Evolutionary conservation across 2,888 invertebrate species (phyloP).

Genomic region (Calameuta filiformis): DNA sequence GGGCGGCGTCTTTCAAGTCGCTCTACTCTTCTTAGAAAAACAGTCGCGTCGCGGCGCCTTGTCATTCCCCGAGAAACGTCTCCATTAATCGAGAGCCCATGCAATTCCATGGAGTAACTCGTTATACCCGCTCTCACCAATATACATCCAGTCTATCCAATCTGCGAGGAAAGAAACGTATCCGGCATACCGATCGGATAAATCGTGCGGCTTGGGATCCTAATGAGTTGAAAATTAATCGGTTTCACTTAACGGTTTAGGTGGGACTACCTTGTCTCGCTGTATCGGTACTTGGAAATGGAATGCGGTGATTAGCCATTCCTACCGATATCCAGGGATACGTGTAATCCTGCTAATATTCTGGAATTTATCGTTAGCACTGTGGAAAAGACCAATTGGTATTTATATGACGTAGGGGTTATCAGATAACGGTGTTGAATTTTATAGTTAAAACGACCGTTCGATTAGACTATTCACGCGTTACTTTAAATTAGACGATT

Average conservation of each 20-base stretch:
- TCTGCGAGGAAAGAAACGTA: not conserved
- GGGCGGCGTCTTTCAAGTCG: conserved; percentile 43
- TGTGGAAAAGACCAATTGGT: not conserved
- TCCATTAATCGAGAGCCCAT: conserved; percentile 11
- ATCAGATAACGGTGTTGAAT: not conserved
- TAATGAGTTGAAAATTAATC: not conserved
- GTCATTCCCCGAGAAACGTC: conserved; percentile 15
- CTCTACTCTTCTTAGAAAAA: conserved; percentile 44
- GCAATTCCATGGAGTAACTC: not conserved
- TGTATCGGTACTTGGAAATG: not conserved
- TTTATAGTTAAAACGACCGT: not conserved
- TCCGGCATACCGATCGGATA: not conserved
- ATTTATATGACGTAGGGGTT: not conserved
- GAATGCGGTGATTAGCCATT: not conserved
- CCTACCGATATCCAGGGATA: not conserved
- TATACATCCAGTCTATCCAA: not conserved
- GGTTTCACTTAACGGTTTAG: not conserved
- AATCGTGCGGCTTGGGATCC: not conserved
- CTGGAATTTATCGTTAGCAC: not conserved
- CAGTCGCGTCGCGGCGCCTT: conserved; percentile 22
- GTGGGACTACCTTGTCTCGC: not conserved
- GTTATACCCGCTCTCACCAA: not conserved
- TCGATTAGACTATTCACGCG: not conserved
- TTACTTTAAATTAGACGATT: not conserved
- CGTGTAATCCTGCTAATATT: not conserved